These are phyloP conservation scores for Typhlichthys subterraneus DNA, from an alignment of 2,797 vertebrate species.

Conservation along the genomic window DNA sequence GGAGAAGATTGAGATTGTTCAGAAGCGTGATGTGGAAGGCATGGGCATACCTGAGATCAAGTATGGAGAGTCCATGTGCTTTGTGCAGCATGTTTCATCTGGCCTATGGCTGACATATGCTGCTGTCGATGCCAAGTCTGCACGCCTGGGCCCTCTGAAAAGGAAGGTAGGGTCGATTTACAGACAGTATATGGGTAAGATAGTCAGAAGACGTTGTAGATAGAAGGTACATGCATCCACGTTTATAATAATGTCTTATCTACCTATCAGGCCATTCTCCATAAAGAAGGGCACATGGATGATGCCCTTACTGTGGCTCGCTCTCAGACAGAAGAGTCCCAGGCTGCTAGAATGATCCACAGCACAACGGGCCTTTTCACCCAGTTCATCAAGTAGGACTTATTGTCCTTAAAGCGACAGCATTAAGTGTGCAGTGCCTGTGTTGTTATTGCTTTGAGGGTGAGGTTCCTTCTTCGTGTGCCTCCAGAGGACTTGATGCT, in stretches of 20 bases:
- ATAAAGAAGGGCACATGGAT: conserved; percentile 96
- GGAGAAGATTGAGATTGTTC: conserved; percentile 89
- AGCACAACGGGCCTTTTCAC: conserved; percentile 90
- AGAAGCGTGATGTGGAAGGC: conserved; percentile 91
- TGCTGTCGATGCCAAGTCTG: conserved; percentile 88
- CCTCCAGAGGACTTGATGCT: conserved; percentile 84
- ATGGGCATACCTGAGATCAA: conserved; percentile 94
- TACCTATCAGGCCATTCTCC: conserved; percentile 85
- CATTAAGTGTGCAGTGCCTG: conserved; percentile 4
- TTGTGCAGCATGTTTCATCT: conserved; percentile 86
- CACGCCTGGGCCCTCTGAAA: conserved; percentile 87
- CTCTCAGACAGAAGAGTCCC: conserved; percentile 90
- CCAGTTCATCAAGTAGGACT: conserved; percentile 88
- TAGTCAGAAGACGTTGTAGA: neutral
- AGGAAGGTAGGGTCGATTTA: conserved; percentile 80
- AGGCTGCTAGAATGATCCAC: conserved; percentile 91
- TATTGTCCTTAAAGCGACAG: neutral
- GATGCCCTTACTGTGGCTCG: conserved; percentile 89
- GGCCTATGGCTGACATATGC: conserved; percentile 93
- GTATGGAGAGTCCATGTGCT: conserved; percentile 94
- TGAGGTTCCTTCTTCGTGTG: conserved; percentile 1
- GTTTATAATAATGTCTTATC: conserved; percentile 10
- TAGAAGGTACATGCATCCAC: neutral
- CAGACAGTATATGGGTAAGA: too few species aligned
- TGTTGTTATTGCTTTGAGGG: conserved; percentile 41